Conservation (phyloP, 2,888 invertebrate genomes). For the Synergus japonicus region DNA sequence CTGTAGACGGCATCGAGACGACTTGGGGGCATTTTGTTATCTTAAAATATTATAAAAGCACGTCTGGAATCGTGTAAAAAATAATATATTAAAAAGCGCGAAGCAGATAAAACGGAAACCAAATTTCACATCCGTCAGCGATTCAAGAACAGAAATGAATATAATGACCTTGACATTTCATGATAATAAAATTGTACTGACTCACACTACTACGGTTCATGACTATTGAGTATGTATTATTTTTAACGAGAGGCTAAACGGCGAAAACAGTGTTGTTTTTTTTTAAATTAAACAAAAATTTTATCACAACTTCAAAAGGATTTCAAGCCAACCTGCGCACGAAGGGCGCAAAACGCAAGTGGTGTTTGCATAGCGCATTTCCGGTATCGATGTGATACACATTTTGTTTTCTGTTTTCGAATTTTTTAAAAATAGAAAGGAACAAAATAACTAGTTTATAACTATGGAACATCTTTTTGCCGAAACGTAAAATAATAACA, state of each 20-base stretch:
- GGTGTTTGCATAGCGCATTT: too few species aligned
- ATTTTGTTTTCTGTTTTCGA: too few species aligned
- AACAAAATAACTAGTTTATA: too few species aligned
- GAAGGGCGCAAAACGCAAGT: too few species aligned
- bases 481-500: too few species aligned
- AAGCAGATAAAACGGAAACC: not conserved
- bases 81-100: not conserved
- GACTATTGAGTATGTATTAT: not conserved
- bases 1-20: slow-evolving; percentile 89
- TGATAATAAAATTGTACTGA: not conserved
- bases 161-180: not conserved
- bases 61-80: not conserved
- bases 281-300: not conserved
- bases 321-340: too few species aligned
- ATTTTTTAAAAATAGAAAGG: too few species aligned
- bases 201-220: not conserved
- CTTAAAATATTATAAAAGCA: not conserved
- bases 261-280: not conserved
- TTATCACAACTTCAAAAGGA: too few species aligned
- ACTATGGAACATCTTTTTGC: too few species aligned
- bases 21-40: slow-evolving; percentile 70
- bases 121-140: slow-evolving; percentile 7
- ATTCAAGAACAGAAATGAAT: not conserved
- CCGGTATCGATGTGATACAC: too few species aligned
- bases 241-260: not conserved